Percentiles rank a stretch among this genome's conserved stretches.
These are phyloP conservation scores for Calyptomena viridis DNA, from an alignment of 2,113 vertebrate genomes.

Conservation along the genomic window DNA sequence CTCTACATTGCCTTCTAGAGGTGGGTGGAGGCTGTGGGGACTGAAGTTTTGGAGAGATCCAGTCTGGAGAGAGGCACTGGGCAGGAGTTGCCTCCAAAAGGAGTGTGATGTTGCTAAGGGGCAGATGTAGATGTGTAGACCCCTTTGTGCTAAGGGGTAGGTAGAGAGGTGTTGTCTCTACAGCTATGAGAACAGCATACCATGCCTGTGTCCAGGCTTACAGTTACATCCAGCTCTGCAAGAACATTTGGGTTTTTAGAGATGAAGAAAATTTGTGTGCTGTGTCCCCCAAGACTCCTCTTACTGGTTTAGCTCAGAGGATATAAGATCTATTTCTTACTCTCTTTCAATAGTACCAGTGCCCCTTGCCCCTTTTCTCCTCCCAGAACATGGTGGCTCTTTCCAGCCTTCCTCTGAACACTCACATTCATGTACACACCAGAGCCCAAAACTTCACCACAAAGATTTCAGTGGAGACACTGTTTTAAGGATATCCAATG, in stretches of 20 bases:
- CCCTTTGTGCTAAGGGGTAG: not conserved
- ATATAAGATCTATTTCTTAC: not conserved
- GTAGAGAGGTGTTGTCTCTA: not conserved
- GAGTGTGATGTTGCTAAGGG: not conserved
- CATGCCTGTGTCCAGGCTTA: not conserved
- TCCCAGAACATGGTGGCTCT: not conserved
- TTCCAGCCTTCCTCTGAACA: not conserved
- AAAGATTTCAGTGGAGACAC: not conserved
- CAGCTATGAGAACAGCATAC: not conserved
- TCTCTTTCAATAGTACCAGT: not conserved
- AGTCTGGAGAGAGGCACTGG: not conserved
- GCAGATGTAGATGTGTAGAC: not conserved
- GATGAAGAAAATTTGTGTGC: not conserved
- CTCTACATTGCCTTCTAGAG: not conserved
- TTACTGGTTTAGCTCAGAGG: not conserved
- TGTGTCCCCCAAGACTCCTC: not conserved
- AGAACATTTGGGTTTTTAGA: not conserved
- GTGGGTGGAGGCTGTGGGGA: accelerated
- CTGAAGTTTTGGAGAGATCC: not conserved
- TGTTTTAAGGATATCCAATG: not conserved
- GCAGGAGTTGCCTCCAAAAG: not conserved
- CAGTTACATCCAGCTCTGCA: not conserved
- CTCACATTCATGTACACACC: not conserved
- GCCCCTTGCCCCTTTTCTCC: not conserved
- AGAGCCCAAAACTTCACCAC: not conserved